These are phyloP conservation scores for Mesoligia furuncula DNA, from an alignment of 2,888 invertebrate species.

Conservation along the genomic window DNA sequence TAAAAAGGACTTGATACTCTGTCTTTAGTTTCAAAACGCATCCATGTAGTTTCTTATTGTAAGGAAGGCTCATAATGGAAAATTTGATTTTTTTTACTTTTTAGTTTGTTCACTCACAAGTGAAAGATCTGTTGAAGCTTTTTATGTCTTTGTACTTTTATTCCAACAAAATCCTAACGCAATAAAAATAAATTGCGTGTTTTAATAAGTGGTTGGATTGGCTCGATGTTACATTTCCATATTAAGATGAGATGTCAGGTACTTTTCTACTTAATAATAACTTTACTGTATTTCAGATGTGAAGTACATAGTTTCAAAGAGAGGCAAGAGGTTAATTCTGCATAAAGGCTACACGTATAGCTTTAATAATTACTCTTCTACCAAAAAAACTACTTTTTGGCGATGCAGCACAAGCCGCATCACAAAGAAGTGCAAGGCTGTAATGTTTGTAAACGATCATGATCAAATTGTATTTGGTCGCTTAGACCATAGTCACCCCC, in stretches of 20 bases:
- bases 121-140: not conserved
- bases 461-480: constrained; percentile 20
- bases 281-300: constrained; percentile 28
- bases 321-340: constrained; percentile 28
- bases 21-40: not conserved
- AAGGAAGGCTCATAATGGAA: too few species aligned
- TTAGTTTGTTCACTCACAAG: not conserved
- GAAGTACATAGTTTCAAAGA: constrained; percentile 20
- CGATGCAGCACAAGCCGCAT: constrained; percentile 13
- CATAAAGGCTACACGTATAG: constrained; percentile 33
- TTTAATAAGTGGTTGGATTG: too few species aligned
- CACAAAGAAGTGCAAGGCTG: constrained; percentile 19
- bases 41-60: not conserved
- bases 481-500: constrained; percentile 1
- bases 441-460: constrained; percentile 19
- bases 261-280: not conserved
- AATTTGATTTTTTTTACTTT: not conserved
- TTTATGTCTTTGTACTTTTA: not conserved
- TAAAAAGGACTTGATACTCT: too few species aligned
- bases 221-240: not conserved
- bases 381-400: constrained; percentile 24
- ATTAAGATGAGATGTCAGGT: not conserved
- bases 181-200: too few species aligned
- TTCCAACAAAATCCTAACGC: not conserved
- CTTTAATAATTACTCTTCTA: constrained; percentile 29